A percentile compares a stretch with the other conserved stretches of the same genome.
Conservation (phyloP, 2,113 vertebrate species). For the Laticauda laticaudata region DNA sequence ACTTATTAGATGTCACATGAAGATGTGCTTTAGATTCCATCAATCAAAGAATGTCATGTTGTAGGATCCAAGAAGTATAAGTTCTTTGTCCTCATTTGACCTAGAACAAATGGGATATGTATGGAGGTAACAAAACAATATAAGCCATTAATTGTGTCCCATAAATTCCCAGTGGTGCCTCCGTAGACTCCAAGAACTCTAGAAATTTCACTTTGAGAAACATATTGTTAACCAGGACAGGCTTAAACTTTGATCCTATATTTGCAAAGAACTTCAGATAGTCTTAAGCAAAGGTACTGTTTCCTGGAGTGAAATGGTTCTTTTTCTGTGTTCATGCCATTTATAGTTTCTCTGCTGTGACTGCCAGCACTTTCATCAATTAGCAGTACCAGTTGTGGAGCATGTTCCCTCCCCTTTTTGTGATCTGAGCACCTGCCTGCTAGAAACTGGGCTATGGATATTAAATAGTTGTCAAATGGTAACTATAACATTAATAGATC, state of each 20-base stretch:
- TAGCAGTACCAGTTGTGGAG: conserved; percentile 68
- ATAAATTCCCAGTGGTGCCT: background rate
- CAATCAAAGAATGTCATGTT: background rate
- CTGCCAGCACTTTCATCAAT: conserved; percentile 70
- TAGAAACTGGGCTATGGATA: conserved; percentile 71
- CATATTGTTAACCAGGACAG: background rate
- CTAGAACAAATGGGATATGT: background rate
- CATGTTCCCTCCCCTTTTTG: conserved; percentile 39
- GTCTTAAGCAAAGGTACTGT: conserved; percentile 49
- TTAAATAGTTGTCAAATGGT: conserved; percentile 81
- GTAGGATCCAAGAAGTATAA: background rate
- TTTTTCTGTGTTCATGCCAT: conserved; percentile 59
- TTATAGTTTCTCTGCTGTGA: conserved; percentile 65
- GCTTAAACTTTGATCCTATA: background rate
- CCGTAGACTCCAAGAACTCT: background rate
- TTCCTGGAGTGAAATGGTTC: conserved; percentile 50
- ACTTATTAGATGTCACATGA: background rate
- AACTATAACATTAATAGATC: conserved; percentile 78
- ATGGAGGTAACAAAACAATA: background rate
- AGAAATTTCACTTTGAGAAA: background rate
- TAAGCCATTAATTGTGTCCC: background rate
- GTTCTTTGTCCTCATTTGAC: background rate
- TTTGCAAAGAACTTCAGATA: conserved; percentile 9
- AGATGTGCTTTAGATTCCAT: background rate
- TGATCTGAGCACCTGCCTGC: conserved; percentile 77